Evolutionary conservation across 2,888 invertebrate genomes (phyloP).

Genomic region (Lycaena phlaeas): DNA sequence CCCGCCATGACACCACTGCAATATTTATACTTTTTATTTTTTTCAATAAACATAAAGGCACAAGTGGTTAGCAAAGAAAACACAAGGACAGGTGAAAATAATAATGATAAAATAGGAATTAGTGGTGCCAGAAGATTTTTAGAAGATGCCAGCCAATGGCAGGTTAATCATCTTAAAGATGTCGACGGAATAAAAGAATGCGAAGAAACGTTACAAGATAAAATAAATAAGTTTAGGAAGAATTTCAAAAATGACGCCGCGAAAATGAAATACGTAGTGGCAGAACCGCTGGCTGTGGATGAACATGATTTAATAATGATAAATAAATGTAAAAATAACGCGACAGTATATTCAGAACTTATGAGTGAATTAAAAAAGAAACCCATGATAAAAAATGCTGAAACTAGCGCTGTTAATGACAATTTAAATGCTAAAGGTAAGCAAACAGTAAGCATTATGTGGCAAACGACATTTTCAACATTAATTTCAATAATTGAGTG

Average conservation of each 20-base stretch:
- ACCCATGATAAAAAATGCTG: too few relatives aligned
- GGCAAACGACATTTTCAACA: too few relatives aligned
- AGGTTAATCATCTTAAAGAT: constrained; percentile 34
- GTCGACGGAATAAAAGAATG: constrained; percentile 16
- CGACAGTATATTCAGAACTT: too few relatives aligned
- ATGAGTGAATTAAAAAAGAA: too few relatives aligned
- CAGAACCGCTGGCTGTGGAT: constrained; percentile 29
- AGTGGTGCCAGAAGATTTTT: constrained; percentile 27
- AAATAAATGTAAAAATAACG: constrained; percentile 25
- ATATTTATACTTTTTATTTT: neutral
- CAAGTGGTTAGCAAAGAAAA: too few relatives aligned
- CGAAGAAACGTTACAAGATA: constrained; percentile 32
- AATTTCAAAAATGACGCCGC: constrained; percentile 34
- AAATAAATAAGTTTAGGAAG: constrained; percentile 30
- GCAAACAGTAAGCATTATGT: too few relatives aligned
- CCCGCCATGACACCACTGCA: neutral
- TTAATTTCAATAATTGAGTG: too few relatives aligned
- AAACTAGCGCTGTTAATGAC: too few relatives aligned
- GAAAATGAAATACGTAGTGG: constrained; percentile 35
- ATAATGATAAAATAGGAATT: too few relatives aligned
- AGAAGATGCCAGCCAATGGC: constrained; percentile 35
- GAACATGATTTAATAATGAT: constrained; percentile 22
- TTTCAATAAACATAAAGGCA: neutral
- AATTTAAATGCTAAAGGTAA: too few relatives aligned
- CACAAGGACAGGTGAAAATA: too few relatives aligned